Percentiles rank a stretch among this genome's conserved stretches.
Conservation (phyloP, 2,888 invertebrate genomes). For the Phasia obesa region DNA sequence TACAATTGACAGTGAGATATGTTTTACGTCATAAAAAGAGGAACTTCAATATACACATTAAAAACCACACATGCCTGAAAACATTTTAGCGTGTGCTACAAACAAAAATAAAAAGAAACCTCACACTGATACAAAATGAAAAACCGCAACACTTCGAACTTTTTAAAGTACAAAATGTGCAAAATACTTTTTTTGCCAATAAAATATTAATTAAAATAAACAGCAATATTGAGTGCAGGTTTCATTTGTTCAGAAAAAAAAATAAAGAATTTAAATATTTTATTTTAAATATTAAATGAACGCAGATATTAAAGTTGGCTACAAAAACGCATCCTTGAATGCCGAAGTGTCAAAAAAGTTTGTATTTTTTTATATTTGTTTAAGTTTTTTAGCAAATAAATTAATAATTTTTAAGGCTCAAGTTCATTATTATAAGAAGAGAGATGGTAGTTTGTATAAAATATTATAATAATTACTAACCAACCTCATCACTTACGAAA, state of each 20-base stretch:
- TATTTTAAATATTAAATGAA: conserved; percentile 13
- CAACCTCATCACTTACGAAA: no score
- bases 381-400: neutral
- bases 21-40: conserved; percentile 4
- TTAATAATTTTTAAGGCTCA: no score
- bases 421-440: no score
- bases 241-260: neutral
- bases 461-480: no score
- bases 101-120: neutral
- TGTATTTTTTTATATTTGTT: neutral
- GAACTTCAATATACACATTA: neutral
- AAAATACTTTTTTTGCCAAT: neutral
- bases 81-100: neutral
- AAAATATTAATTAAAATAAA: conserved; percentile 7
- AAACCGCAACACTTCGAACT: neutral
- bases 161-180: neutral
- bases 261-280: neutral
- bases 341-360: neutral
- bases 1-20: conserved; percentile 12
- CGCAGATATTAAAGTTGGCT: neutral
- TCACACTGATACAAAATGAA: neutral
- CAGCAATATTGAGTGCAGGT: neutral
- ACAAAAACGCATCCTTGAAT: neutral
- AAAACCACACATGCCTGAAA: conserved; percentile 3
- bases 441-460: no score